Conservation (phyloP, 2,888 invertebrate genomes). For the Platycnemis pennipes region DNA sequence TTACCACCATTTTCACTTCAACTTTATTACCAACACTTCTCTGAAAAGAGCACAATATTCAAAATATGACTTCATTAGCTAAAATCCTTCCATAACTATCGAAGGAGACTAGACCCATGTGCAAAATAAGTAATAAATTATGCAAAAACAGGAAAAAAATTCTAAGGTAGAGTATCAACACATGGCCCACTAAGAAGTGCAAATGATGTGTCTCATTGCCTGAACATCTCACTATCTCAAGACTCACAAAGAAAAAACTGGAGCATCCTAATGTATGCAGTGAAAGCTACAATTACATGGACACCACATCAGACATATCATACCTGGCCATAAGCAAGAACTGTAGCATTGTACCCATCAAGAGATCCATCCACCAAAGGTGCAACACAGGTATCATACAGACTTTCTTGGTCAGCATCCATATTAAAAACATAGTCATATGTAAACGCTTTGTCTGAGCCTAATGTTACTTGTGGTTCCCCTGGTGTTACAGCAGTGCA, state of each 20-base stretch:
- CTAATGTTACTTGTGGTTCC: conserved; percentile 95
- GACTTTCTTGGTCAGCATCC: conserved; percentile 85
- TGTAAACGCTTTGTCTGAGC: conserved; percentile 96
- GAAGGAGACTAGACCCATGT: too few relatives aligned
- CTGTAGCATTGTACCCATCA: conserved; percentile 98
- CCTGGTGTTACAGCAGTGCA: conserved; percentile 94
- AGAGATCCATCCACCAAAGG: conserved; percentile 94
- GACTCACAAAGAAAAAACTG: background rate
- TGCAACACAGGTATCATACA: conserved; percentile 92
- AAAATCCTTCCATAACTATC: too few relatives aligned
- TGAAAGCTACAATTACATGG: too few relatives aligned
- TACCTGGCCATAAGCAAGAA: conserved; percentile 97
- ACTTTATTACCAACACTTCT: too few relatives aligned
- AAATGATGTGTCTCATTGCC: background rate
- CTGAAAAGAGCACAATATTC: too few relatives aligned
- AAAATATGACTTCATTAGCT: too few relatives aligned
- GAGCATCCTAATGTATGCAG: too few relatives aligned
- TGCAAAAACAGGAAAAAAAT: too few relatives aligned
- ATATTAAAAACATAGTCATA: conserved; percentile 98
- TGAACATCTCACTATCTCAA: background rate
- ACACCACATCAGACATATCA: conserved; percentile 73
- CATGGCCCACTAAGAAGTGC: background rate
- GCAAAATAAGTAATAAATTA: too few relatives aligned
- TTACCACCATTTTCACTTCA: too few relatives aligned
- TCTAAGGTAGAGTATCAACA: background rate